Evolutionary conservation across 1,140 invertebrate species (phyloP).

Genomic region (Drosophila sproati): DNA sequence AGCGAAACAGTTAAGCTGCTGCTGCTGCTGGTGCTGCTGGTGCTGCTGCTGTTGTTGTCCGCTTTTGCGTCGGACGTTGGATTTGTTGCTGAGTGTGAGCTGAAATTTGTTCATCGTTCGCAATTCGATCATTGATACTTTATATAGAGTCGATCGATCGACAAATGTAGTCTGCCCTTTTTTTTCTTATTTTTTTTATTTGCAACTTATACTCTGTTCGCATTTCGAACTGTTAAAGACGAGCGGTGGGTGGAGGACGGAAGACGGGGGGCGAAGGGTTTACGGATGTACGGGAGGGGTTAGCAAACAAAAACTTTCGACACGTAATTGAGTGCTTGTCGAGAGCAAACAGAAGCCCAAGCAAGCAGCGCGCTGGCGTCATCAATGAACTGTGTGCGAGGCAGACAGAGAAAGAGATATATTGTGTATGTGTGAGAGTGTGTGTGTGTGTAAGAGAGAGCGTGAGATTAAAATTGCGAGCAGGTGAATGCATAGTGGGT

Average conservation of each 20-base stretch:
- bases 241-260: background rate
- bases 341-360: conserved; percentile 40
- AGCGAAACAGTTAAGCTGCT: conserved; percentile 17
- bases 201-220: conserved; percentile 16
- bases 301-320: conserved; percentile 19
- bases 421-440: too few relatives aligned
- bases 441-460: background rate
- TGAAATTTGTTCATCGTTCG: conserved; percentile 10
- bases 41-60: background rate
- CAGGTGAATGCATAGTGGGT: conserved; percentile 18
- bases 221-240: conserved; percentile 6
- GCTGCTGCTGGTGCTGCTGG: background rate
- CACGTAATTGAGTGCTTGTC: conserved; percentile 35
- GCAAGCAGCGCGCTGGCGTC: conserved; percentile 27
- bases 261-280: background rate
- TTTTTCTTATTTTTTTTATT: conserved; percentile 1
- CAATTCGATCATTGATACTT: conserved; percentile 18
- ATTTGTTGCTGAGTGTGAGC: conserved; percentile 12
- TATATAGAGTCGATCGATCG: background rate
- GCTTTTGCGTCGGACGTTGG: conserved; percentile 4
- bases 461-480: background rate
- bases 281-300: too few relatives aligned
- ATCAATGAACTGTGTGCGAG: conserved; percentile 21
- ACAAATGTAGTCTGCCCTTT: conserved; percentile 1
- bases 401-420: background rate